Percentiles rank a stretch among this genome's conserved stretches.
Conservation (phyloP, 2,888 invertebrate species). For the Deilephila elpenor region DNA sequence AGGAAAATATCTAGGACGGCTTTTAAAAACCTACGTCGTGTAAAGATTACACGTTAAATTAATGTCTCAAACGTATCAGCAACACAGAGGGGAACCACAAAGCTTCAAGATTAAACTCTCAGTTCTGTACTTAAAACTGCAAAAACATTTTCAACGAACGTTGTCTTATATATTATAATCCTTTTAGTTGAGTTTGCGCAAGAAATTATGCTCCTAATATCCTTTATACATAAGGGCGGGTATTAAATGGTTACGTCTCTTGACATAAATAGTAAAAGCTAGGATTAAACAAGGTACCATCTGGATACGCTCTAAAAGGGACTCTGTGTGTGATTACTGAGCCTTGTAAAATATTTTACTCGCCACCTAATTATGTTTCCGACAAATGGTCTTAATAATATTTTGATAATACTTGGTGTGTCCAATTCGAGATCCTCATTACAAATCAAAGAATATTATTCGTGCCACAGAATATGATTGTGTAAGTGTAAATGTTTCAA, state of each 20-base stretch:
- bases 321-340: background rate
- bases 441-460: no score
- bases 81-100: background rate
- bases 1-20: background rate
- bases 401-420: no score
- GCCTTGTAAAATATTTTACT: background rate
- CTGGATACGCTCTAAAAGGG: background rate
- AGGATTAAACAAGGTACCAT: background rate
- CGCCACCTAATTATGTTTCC: background rate
- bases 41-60: background rate
- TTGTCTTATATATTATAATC: background rate
- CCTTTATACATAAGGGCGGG: background rate
- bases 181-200: background rate
- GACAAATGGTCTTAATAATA: no score
- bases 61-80: background rate
- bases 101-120: background rate
- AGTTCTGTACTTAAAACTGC: slow-evolving; percentile 6
- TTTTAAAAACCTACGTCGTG: background rate
- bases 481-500: no score
- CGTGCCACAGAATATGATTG: no score
- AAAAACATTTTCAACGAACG: background rate
- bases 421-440: no score
- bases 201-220: background rate
- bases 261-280: background rate
- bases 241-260: background rate